Evolutionary conservation across 1,140 invertebrate species (phyloP).

Genomic region (Conus betulinus): DNA sequence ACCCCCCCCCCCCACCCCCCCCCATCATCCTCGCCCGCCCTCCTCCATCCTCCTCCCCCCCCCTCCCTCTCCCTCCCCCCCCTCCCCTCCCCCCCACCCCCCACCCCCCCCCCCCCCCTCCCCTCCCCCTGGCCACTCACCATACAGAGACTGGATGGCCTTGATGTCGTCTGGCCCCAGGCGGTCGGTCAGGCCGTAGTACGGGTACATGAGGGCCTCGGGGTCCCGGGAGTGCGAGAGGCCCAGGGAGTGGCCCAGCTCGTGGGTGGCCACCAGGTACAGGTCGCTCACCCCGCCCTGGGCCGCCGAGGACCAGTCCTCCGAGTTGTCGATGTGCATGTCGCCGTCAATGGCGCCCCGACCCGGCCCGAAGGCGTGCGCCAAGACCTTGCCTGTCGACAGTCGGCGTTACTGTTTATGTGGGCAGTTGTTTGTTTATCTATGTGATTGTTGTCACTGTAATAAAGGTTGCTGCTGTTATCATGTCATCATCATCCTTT

Average conservation of each 20-base stretch:
- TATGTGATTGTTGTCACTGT: no score
- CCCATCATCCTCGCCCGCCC: no score
- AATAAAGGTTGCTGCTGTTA: no score
- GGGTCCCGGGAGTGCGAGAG: slow-evolving; percentile 56
- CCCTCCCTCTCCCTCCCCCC: no score
- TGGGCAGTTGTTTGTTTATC: no score
- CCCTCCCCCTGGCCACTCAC: slow-evolving; percentile 53
- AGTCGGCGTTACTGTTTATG: not conserved
- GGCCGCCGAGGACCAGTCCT: slow-evolving; percentile 63
- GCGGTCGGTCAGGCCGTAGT: slow-evolving; percentile 70
- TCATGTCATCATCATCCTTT: no score
- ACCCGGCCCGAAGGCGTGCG: slow-evolving; percentile 77
- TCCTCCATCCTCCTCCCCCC: no score
- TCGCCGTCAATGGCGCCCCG: slow-evolving; percentile 82
- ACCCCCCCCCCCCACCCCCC: no score
- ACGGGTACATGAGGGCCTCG: slow-evolving; percentile 64
- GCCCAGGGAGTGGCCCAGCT: slow-evolving; percentile 67
- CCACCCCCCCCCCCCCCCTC: no score
- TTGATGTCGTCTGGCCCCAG: slow-evolving; percentile 91
- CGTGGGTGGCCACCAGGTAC: slow-evolving; percentile 66
- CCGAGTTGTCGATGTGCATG: slow-evolving; percentile 76
- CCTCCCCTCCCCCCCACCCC: no score
- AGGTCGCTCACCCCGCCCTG: slow-evolving; percentile 47
- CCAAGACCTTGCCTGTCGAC: slow-evolving; percentile 63
- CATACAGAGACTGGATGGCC: slow-evolving; percentile 82